These are phyloP conservation scores for Jordanella pulchra DNA, from an alignment of 2,797 vertebrate genomes.

Conservation along the genomic window DNA sequence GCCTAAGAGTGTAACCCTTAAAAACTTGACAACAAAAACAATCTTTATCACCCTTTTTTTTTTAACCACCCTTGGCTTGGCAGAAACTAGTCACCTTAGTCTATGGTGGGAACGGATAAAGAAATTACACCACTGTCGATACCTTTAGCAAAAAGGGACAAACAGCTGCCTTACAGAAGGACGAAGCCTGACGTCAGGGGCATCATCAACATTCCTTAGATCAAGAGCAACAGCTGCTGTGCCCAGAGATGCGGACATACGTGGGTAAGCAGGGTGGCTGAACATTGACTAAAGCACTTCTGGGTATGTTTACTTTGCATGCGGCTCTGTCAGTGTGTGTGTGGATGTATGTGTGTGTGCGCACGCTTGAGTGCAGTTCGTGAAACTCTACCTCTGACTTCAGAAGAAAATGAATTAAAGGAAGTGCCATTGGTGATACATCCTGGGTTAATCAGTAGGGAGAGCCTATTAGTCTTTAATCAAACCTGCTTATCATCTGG, in stretches of 20 bases:
- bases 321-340: background rate
- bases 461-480: background rate
- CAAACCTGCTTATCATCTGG: background rate
- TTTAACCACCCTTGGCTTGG: too few relatives aligned
- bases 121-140: background rate
- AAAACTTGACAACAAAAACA: too few relatives aligned
- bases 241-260: background rate
- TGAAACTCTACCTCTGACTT: background rate
- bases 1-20: too few relatives aligned
- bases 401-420: background rate
- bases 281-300: conserved; percentile 7
- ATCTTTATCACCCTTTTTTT: too few relatives aligned
- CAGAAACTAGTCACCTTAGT: background rate
- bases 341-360: too few relatives aligned
- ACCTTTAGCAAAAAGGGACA: background rate
- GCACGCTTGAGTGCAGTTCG: background rate
- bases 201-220: background rate
- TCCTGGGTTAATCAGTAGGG: background rate
- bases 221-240: background rate
- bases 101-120: background rate
- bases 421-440: background rate
- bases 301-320: background rate
- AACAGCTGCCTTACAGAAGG: background rate
- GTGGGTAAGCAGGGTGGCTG: background rate
- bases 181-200: background rate